Percentiles rank a stretch among this genome's conserved stretches.
Conservation (phyloP, 2,888 invertebrate species). For the Cosmorhoe ocellata region DNA sequence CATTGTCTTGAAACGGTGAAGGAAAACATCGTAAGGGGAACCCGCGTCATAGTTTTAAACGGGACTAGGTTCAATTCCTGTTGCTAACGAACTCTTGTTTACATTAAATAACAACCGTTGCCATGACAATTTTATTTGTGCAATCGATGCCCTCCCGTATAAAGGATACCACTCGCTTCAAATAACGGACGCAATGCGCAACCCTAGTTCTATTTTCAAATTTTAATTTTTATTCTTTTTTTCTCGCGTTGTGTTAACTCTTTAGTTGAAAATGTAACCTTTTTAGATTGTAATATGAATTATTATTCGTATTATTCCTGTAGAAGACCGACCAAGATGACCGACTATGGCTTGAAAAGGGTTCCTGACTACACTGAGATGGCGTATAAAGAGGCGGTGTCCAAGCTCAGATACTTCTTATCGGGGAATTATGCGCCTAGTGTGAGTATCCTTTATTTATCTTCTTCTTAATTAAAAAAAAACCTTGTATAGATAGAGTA, state of each 20-base stretch:
- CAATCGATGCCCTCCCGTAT: slow-evolving; percentile 60
- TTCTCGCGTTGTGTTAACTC: slow-evolving; percentile 40
- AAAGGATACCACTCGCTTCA: slow-evolving; percentile 41
- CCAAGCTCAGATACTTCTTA: slow-evolving; percentile 88
- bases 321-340: slow-evolving; percentile 74
- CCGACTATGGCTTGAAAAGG: slow-evolving; percentile 79
- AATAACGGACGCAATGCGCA: slow-evolving; percentile 66
- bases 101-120: slow-evolving; percentile 57
- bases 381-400: slow-evolving; percentile 92
- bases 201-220: slow-evolving; percentile 50
- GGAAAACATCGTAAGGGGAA: too few relatives aligned
- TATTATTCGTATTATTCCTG: slow-evolving; percentile 58
- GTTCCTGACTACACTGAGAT: slow-evolving; percentile 91
- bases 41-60: too few relatives aligned
- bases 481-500: too few relatives aligned
- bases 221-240: slow-evolving; percentile 44
- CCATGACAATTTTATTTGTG: slow-evolving; percentile 54
- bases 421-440: slow-evolving; percentile 88
- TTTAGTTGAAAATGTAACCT: slow-evolving; percentile 39
- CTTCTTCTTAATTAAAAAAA: too few relatives aligned
- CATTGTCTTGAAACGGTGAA: too few relatives aligned
- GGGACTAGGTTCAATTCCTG: slow-evolving; percentile 16
- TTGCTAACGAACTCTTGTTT: slow-evolving; percentile 54
- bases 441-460: slow-evolving; percentile 53
- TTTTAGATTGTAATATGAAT: slow-evolving; percentile 33